Base-by-base conservation (phyloP, 2,797 vertebrate genomes). In the Bryconaethiops microstoma region DNA sequence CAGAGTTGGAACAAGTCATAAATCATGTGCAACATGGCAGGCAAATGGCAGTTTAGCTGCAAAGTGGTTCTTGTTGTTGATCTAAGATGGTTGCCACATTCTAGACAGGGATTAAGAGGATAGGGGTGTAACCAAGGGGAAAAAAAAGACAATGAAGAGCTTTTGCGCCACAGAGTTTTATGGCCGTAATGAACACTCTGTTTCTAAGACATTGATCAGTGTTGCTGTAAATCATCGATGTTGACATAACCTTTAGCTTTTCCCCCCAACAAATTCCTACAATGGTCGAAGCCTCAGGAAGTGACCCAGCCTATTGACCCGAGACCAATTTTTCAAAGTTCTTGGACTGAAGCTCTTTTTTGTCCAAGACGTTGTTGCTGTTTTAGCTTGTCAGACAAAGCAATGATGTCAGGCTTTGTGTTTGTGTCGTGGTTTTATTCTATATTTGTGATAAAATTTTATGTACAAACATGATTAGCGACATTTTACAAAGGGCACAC, bases 401-500 rank as follows among this genome's bases (percentile, higher is more conserved):
- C 42, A 83, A 57, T 2, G 65, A 63, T 9, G 50, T 64, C 57
- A 45, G 73, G 23, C 50, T 29, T 29, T 73, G 74, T 78, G 74
- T 79, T 69, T 79, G 78, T 78, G 55, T 73, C 70, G 82, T 80
- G 75, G 83, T 75, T 74, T 90, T 92, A 82, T 91, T 92, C 81
- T 82, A 91, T 90, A 92, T 93, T 93, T 89, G 92, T 93, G 93
- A 92, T 91, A 92, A 92, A 91, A 92, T 89, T 92, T 87, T 94
- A 93, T 94, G 90, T 93, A 93, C 93, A 94, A 85, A 64, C 80
- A 87, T 91, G 87, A 92, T 84, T 89, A 82, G 88, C 87, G 89
- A 88, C 83, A 90, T 89, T 89, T 85, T 77, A 89, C 85, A 39
- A 77, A 86, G 86, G 79, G 90, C 87, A 90, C 89, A 91, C 83